Percentiles rank a stretch among this genome's conserved stretches.
Evolutionary conservation across 2,797 vertebrate genomes (phyloP).

Genomic region (Adrianichthys oophorus): DNA sequence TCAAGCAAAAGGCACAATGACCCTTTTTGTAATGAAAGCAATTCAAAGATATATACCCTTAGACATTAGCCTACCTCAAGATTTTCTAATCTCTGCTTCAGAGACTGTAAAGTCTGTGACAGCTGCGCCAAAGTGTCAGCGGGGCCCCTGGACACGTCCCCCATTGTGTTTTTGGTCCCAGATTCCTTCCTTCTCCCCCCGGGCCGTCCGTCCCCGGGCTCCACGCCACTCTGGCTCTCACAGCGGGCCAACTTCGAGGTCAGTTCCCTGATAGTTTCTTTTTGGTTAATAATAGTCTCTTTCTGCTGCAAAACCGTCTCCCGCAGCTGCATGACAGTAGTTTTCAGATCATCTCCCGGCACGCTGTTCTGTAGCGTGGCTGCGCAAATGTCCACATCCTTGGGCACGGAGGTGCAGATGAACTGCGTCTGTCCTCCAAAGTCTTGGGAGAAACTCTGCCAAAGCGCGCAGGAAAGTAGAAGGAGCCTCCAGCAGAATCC

Average conservation of each 20-base stretch:
- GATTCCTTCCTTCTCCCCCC: conserved; percentile 82
- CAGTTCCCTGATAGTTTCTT: conserved; percentile 94
- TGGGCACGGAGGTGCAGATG: conserved; percentile 95
- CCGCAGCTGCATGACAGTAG: conserved; percentile 90
- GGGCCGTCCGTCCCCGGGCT: conserved; percentile 78
- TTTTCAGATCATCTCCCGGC: conserved; percentile 87
- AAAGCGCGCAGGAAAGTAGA: conserved; percentile 75
- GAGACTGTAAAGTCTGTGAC: conserved; percentile 93
- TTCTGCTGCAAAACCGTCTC: conserved; percentile 96
- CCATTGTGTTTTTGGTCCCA: conserved; percentile 91
- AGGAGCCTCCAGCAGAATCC: conserved; percentile 79
- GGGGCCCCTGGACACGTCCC: conserved; percentile 91
- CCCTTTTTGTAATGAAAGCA: too few species aligned
- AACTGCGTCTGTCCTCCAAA: conserved; percentile 90
- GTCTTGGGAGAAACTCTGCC: conserved; percentile 81
- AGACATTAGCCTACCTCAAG: conserved; percentile 83
- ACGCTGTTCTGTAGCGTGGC: conserved; percentile 87
- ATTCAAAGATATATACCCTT: too few species aligned
- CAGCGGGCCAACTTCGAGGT: conserved; percentile 93
- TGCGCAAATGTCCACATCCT: conserved; percentile 93
- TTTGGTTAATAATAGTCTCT: conserved; percentile 95
- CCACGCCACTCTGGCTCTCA: conserved; percentile 88
- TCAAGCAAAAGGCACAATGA: too few species aligned
- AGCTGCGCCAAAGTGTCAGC: conserved; percentile 92
- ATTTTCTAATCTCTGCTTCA: conserved; percentile 93